Percentiles rank a stretch among this genome's conserved stretches.
phyloP scores from a whole-genome alignment of 2,888 invertebrate genomes.

The Spodoptera picta region DNA sequence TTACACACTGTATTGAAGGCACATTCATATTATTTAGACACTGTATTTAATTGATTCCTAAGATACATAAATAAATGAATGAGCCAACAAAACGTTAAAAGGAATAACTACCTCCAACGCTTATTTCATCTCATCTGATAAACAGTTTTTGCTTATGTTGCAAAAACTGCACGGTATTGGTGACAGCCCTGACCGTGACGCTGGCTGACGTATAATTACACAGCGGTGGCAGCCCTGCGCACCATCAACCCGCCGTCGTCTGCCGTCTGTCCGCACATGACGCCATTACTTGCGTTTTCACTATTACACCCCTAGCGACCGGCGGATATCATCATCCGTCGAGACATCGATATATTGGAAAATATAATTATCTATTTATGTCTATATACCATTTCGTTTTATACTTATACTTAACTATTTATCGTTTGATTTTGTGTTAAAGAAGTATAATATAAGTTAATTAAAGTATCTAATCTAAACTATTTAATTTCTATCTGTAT shows the following conservation, averaged over 20 bases:
- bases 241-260: conserved; percentile 66
- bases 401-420: too few species aligned
- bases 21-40: too few species aligned
- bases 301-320: conserved; percentile 34
- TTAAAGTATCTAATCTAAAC: too few species aligned
- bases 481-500: too few species aligned
- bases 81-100: background rate
- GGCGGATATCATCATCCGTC: conserved; percentile 3
- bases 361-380: background rate
- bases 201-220: conserved; percentile 48
- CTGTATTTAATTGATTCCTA: too few species aligned
- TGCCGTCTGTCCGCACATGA: conserved; percentile 60
- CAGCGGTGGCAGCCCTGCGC: conserved; percentile 24
- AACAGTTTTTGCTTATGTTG: conserved; percentile 12
- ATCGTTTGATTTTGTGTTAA: too few species aligned
- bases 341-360: conserved; percentile 18
- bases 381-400: too few species aligned
- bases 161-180: conserved; percentile 11
- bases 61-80: too few species aligned
- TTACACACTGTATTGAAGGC: too few species aligned
- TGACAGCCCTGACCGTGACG: conserved; percentile 35
- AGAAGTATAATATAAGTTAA: too few species aligned
- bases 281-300: conserved; percentile 63
- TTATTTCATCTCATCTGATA: conserved; percentile 18
- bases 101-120: conserved; percentile 7